Evolutionary conservation across 23 tunicate species (phyloP).

Genomic region (Diplosoma virens): DNA sequence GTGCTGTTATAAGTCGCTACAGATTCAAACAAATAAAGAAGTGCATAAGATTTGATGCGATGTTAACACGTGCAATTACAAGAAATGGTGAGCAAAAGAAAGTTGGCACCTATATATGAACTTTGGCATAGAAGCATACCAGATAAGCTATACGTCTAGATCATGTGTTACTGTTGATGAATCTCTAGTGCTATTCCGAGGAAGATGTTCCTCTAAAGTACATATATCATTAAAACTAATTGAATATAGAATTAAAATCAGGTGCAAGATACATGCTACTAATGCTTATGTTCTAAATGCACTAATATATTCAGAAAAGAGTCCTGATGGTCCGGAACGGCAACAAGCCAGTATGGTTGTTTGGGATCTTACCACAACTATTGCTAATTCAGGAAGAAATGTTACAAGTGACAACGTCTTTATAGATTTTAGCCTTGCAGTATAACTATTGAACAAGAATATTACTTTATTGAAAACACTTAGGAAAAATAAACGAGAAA

Average conservation of each 20-base stretch:
- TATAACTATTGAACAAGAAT: background rate
- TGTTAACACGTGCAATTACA: background rate
- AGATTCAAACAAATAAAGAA: background rate
- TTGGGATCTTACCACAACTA: background rate
- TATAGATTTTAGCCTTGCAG: background rate
- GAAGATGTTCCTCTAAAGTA: no score
- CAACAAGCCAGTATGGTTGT: background rate
- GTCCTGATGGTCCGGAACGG: no score
- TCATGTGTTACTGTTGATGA: background rate
- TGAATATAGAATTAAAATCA: background rate
- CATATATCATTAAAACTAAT: no score
- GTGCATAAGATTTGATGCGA: background rate
- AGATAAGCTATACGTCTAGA: background rate
- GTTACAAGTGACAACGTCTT: no score
- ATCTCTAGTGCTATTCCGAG: background rate
- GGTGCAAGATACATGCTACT: background rate
- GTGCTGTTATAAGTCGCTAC: background rate
- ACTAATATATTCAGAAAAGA: background rate
- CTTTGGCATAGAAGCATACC: background rate
- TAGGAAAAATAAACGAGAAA: background rate
- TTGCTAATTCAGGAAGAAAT: background rate
- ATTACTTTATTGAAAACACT: background rate
- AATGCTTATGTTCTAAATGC: background rate
- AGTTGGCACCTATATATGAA: background rate
- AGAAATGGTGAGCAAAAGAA: background rate